Conservation (phyloP, 2,888 invertebrate genomes). For the Sarcophaga subvicina region DNA sequence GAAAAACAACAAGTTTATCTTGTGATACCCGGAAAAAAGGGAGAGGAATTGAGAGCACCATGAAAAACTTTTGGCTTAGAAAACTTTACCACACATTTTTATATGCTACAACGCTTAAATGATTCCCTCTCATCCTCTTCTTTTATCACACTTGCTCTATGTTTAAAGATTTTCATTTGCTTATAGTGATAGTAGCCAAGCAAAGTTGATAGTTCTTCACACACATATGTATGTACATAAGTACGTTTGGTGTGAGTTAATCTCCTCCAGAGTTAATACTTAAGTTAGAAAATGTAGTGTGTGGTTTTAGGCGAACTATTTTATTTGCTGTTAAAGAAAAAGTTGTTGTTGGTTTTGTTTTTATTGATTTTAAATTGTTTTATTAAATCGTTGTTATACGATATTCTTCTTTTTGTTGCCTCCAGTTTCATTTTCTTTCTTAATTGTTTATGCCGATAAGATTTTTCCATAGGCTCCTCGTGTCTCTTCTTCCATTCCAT, state of each 20-base stretch:
- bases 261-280: too few species aligned
- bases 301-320: too few species aligned
- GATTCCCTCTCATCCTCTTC: neutral
- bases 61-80: conserved; percentile 55
- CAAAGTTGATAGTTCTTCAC: too few species aligned
- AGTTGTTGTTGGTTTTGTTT: too few species aligned
- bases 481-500: neutral
- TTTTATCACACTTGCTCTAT: neutral
- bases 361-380: neutral
- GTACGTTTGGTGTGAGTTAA: too few species aligned
- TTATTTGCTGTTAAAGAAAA: too few species aligned
- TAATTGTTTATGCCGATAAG: neutral
- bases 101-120: conserved; percentile 16
- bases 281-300: too few species aligned
- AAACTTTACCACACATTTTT: conserved; percentile 21
- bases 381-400: neutral
- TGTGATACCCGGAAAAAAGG: conserved; percentile 21
- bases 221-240: too few species aligned
- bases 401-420: neutral
- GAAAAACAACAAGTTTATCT: conserved; percentile 40
- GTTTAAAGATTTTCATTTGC: too few species aligned
- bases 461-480: neutral
- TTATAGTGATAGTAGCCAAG: too few species aligned
- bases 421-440: neutral
- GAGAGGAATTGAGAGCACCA: neutral